These are phyloP conservation scores for Ectropis crepuscularia DNA, from an alignment of 2,888 invertebrate species.

Conservation along the genomic window DNA sequence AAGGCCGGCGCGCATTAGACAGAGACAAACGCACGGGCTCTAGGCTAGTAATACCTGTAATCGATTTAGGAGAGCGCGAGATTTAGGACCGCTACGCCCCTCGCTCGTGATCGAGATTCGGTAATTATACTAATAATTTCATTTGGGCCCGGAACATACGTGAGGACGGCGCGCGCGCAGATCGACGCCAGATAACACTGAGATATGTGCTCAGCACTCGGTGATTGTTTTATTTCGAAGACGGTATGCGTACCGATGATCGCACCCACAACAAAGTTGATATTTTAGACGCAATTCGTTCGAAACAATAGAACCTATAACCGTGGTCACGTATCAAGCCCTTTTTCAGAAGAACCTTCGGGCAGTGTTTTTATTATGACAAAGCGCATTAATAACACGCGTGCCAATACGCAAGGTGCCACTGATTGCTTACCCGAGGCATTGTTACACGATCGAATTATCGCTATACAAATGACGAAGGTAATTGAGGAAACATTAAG, in stretches of 20 bases:
- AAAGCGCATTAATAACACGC: constrained; percentile 52
- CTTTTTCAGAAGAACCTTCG: constrained; percentile 64
- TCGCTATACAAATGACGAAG: constrained; percentile 52
- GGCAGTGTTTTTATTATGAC: constrained; percentile 52
- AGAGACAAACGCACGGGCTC: constrained; percentile 74
- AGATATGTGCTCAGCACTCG: constrained; percentile 47
- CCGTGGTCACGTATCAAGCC: constrained; percentile 56
- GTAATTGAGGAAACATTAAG: constrained; percentile 59
- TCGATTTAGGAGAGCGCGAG: constrained; percentile 77
- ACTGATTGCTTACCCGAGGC: constrained; percentile 49
- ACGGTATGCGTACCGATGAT: constrained; percentile 46
- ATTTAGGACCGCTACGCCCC: constrained; percentile 75
- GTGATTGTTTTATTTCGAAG: constrained; percentile 46
- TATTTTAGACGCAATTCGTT: constrained; percentile 56
- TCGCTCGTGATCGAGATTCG: constrained; percentile 71
- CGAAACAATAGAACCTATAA: constrained; percentile 64
- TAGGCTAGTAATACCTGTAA: constrained; percentile 75
- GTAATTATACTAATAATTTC: constrained; percentile 81
- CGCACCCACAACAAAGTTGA: constrained; percentile 64
- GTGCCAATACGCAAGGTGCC: constrained; percentile 52
- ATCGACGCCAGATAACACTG: constrained; percentile 45
- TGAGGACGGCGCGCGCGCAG: constrained; percentile 58
- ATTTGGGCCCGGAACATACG: constrained; percentile 68
- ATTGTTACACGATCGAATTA: constrained; percentile 54
- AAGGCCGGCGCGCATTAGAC: constrained; percentile 76